Base-by-base conservation (phyloP, 2,797 vertebrate species). In the Mastacembelus armatus region DNA sequence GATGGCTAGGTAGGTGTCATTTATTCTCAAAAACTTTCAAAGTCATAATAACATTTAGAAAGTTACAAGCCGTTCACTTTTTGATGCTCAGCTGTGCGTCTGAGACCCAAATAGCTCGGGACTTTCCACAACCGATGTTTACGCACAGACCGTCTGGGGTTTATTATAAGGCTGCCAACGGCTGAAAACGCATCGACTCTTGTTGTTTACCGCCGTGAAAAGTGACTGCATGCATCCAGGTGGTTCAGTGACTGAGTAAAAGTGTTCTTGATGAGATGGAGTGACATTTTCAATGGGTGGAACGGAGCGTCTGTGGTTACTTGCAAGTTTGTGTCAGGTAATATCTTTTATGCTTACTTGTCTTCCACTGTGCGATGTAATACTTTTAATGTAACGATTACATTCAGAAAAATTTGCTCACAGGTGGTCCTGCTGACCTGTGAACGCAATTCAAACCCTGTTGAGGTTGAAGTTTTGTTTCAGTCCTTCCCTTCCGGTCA, bases 381-480 rank as follows among this genome's bases (percentile, higher is more conserved):
- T n/a, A 16, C 18, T 21, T n/a, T n/a, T n/a, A n/a, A n/a, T n/a
- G n/a, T n/a, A n/a, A n/a, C n/a, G n/a, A n/a, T n/a, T n/a, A n/a
- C n/a, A n/a, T n/a, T n/a, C n/a, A n/a, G n/a, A n/a, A n/a, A n/a
- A n/a, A n/a, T n/a, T n/a, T n/a, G n/a, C 39, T 54, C 48, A 52
- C 63, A 96, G 95, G 70, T 73, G 63, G 89, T 86, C 57, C 66
- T 74, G 62, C 74, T 93, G 30, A 81, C 88, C 11, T 95, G 91
- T 82, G 78, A 83, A 16, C 75, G 74, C 39, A 72, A 47, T 72
- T 78, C 66, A 30, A 67, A 59, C 6, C 88, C 85, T 64, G 85
- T 88, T 67, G 56, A 57, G 15, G 69, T 93, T 57, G 86, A 89
- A 66, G 47, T 96, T 83, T 81, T 89, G 10, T 97, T 96, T 92